These are phyloP conservation scores for Ceramica pisi DNA, from an alignment of 2,888 invertebrate genomes.

Conservation along the genomic window DNA sequence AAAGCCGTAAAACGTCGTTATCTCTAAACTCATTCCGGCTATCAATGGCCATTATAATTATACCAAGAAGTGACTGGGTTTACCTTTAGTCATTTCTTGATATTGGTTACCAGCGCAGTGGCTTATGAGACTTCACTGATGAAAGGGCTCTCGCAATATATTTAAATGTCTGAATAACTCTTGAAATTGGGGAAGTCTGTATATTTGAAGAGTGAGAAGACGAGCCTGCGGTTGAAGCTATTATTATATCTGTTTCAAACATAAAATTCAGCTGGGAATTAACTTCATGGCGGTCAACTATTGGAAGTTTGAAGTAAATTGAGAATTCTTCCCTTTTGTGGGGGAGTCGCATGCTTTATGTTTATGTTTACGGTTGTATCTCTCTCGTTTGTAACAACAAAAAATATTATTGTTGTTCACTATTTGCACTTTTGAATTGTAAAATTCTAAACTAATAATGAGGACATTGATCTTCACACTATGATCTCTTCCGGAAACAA, in stretches of 20 bases:
- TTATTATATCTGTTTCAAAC: neutral
- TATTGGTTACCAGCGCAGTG: slow-evolving; percentile 69
- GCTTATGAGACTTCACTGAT: slow-evolving; percentile 70
- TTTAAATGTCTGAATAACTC: too few species aligned
- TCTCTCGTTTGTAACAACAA: too few species aligned
- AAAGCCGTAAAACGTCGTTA: slow-evolving; percentile 19
- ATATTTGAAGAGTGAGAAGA: too few species aligned
- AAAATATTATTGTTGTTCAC: too few species aligned
- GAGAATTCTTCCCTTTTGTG: neutral
- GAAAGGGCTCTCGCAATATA: too few species aligned
- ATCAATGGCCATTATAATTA: slow-evolving; percentile 25
- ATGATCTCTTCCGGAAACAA: too few species aligned
- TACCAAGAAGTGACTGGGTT: slow-evolving; percentile 5
- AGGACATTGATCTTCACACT: too few species aligned
- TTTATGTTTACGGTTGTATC: neutral
- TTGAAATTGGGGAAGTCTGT: slow-evolving; percentile 59
- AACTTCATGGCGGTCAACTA: neutral
- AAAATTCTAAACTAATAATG: too few species aligned
- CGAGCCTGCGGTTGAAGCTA: neutral
- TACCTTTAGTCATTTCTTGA: slow-evolving; percentile 66
- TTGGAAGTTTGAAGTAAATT: neutral
- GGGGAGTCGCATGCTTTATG: neutral
- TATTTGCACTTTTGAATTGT: too few species aligned
- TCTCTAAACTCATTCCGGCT: slow-evolving; percentile 24
- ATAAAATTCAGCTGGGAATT: slow-evolving; percentile 13